Evolutionary conservation across 2,888 invertebrate species (phyloP).

Genomic region (Plutella xylostella): DNA sequence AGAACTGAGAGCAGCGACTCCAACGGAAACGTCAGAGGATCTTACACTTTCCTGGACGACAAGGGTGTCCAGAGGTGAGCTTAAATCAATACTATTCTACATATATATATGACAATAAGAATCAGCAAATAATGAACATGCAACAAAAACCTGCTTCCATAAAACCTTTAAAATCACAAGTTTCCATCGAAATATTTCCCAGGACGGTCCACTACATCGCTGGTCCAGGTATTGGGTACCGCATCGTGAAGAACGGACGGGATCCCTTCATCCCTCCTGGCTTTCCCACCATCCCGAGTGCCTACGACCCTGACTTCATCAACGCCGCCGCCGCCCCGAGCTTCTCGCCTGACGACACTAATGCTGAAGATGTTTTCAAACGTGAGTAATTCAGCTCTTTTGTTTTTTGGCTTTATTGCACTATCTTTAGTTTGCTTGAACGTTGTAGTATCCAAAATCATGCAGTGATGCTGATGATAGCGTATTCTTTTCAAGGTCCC

Average conservation of each 20-base stretch:
- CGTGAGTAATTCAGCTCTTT: conserved; percentile 36
- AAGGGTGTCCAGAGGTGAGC: conserved; percentile 76
- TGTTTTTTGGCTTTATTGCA: too few species aligned
- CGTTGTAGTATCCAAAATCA: neutral
- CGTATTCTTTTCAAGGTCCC: conserved; percentile 37
- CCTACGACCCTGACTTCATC: conserved; percentile 59
- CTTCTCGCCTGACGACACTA: conserved; percentile 32
- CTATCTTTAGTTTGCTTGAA: too few species aligned
- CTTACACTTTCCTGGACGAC: conserved; percentile 82
- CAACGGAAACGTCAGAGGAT: conserved; percentile 78
- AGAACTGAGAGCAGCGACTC: conserved; percentile 80
- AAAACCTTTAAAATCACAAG: neutral
- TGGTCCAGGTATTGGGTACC: conserved; percentile 82
- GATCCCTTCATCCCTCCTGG: conserved; percentile 74
- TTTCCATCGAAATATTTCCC: conserved; percentile 10
- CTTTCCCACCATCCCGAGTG: conserved; percentile 70
- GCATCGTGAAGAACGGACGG: conserved; percentile 77
- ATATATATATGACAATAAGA: neutral
- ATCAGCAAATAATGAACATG: neutral
- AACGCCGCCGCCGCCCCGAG: conserved; percentile 35
- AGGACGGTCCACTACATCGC: conserved; percentile 83
- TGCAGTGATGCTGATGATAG: conserved; percentile 1
- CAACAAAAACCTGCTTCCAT: neutral
- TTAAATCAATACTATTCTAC: neutral
- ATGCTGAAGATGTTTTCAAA: conserved; percentile 54